phyloP scores from a whole-genome alignment of 53 echinoderm and acorn worm genomes.

The Holothuria leucospilota region DNA sequence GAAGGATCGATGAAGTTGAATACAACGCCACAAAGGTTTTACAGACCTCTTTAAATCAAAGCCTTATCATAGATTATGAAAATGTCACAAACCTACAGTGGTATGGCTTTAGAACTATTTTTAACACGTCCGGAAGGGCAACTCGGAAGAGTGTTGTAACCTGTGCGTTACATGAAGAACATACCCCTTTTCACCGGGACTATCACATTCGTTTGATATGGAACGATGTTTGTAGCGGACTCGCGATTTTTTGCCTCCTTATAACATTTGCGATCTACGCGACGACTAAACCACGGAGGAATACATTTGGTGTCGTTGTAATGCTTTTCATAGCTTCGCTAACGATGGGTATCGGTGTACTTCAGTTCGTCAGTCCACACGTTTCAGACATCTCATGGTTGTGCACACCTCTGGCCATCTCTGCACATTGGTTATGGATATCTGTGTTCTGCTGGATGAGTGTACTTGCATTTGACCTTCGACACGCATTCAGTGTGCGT shows the following conservation, averaged over 20 bases:
- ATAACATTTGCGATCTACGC: not conserved
- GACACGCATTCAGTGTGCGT: not conserved
- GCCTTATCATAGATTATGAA: too few species aligned
- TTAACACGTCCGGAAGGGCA: not conserved
- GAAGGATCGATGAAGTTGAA: not conserved
- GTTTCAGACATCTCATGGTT: not conserved
- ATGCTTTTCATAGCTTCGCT: not conserved
- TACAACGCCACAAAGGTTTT: not conserved
- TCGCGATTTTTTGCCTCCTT: not conserved
- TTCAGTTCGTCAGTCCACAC: slow-evolving; percentile 20
- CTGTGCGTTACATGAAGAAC: not conserved
- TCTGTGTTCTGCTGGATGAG: slow-evolving; percentile 25
- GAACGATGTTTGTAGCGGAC: not conserved
- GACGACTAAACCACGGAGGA: not conserved
- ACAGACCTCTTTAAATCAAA: too few species aligned
- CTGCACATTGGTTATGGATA: slow-evolving; percentile 19
- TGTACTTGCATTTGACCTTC: not conserved
- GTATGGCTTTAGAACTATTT: not conserved
- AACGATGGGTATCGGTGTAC: not conserved
- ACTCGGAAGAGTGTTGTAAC: not conserved
- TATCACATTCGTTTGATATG: too few species aligned
- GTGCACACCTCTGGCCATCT: not conserved
- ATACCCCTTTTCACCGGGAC: not conserved
- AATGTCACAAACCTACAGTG: too few species aligned
- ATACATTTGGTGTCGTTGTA: not conserved